Evolutionary conservation across 2,888 invertebrate species (phyloP).

Genomic region (Ophraella communa): DNA sequence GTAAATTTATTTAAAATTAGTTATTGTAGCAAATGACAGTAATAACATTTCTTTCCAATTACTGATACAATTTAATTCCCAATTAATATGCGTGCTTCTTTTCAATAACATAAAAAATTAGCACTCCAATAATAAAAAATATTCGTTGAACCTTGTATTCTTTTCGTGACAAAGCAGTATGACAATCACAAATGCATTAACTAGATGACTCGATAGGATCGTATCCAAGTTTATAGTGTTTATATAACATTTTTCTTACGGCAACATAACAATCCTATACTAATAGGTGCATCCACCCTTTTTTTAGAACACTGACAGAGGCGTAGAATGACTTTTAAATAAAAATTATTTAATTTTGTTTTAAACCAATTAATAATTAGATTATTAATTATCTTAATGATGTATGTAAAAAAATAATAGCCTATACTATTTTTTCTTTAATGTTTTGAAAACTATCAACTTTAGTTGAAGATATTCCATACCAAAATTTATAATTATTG

Average conservation of each 20-base stretch:
- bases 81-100: neutral
- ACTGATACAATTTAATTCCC: too few species aligned
- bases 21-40: too few species aligned
- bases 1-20: too few species aligned
- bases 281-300: conserved; percentile 45
- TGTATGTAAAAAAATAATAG: too few species aligned
- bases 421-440: too few species aligned
- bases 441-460: too few species aligned
- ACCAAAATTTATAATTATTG: too few species aligned
- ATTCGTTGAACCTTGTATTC: neutral
- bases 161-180: conserved; percentile 9
- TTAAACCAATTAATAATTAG: too few species aligned
- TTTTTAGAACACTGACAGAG: neutral
- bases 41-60: too few species aligned
- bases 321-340: neutral
- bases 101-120: neutral
- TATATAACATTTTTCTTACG: conserved; percentile 28
- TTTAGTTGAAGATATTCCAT: too few species aligned
- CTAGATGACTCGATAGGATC: conserved; percentile 10
- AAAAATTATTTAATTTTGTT: too few species aligned
- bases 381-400: too few species aligned
- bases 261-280: conserved; percentile 37
- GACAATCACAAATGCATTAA: conserved; percentile 15
- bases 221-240: conserved; percentile 11
- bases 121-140: neutral